Conservation (phyloP, 1,140 invertebrate species). For the Drosophila kanapiae region DNA sequence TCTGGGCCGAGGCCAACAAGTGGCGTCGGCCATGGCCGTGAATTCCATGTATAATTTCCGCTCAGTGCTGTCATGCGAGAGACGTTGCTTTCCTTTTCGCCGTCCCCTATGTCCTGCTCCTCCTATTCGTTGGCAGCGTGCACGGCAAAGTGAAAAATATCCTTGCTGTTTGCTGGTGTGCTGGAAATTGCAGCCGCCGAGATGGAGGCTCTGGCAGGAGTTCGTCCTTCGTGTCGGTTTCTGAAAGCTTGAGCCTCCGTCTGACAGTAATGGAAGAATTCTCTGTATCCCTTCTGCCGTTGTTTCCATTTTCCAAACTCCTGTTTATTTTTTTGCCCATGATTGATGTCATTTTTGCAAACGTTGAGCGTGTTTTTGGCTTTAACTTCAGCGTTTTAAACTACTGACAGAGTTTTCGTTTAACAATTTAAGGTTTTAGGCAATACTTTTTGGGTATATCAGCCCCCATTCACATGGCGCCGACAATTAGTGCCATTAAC, state of each 20-base stretch:
- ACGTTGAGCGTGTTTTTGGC: background rate
- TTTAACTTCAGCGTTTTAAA: background rate
- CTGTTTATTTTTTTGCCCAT: slow-evolving; percentile 6
- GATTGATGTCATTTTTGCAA: slow-evolving; percentile 15
- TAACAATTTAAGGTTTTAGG: slow-evolving; percentile 1
- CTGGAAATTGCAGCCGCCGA: slow-evolving; percentile 62
- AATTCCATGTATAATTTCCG: slow-evolving; percentile 77
- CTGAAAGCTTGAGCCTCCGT: slow-evolving; percentile 8
- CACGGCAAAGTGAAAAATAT: slow-evolving; percentile 70
- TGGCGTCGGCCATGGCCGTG: slow-evolving; percentile 72
- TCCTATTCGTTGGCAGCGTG: slow-evolving; percentile 30
- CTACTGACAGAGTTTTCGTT: too few species aligned
- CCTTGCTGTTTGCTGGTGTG: slow-evolving; percentile 68
- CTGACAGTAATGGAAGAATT: slow-evolving; percentile 23
- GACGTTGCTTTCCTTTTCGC: slow-evolving; percentile 22
- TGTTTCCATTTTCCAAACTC: slow-evolving; percentile 11
- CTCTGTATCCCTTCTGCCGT: slow-evolving; percentile 2
- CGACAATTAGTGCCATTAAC: slow-evolving; percentile 75
- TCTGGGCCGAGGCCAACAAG: slow-evolving; percentile 51
- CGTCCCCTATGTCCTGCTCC: slow-evolving; percentile 13
- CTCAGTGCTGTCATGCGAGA: slow-evolving; percentile 48
- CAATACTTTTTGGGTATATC: slow-evolving; percentile 13
- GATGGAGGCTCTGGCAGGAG: slow-evolving; percentile 21
- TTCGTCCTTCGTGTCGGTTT: slow-evolving; percentile 14
- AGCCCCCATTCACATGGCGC: slow-evolving; percentile 15